These are phyloP conservation scores for Agonum fuliginosum DNA, from an alignment of 2,888 invertebrate species.

Conservation along the genomic window DNA sequence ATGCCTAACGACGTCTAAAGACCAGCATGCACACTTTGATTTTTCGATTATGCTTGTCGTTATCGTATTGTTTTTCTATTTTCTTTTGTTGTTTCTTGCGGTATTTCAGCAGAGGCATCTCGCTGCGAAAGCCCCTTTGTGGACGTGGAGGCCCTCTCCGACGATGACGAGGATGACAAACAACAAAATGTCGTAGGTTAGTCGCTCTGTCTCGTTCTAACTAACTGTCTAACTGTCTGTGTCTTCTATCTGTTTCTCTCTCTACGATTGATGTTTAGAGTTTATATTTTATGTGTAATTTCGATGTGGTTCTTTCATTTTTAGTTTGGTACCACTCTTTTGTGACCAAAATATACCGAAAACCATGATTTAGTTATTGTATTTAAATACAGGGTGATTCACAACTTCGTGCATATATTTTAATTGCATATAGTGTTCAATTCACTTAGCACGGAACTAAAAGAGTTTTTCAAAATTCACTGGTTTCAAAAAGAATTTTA, in stretches of 20 bases:
- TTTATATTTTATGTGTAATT: conserved; percentile 26
- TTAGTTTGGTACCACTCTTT: conserved; percentile 32
- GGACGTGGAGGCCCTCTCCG: conserved; percentile 80
- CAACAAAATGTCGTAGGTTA: conserved; percentile 76
- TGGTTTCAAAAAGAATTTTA: too few species aligned
- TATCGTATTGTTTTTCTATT: conserved; percentile 59
- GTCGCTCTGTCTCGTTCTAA: conserved; percentile 68
- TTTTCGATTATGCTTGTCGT: conserved; percentile 44
- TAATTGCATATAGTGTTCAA: too few species aligned
- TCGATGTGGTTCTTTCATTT: conserved; percentile 5
- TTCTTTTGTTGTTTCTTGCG: conserved; percentile 63
- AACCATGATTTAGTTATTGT: background rate
- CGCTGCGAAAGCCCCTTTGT: conserved; percentile 79
- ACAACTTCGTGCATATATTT: too few species aligned
- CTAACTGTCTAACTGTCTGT: conserved; percentile 42
- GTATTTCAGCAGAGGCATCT: conserved; percentile 64
- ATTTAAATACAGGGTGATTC: too few species aligned
- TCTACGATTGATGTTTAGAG: conserved; percentile 46
- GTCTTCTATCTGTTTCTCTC: conserved; percentile 61
- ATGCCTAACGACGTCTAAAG: conserved; percentile 37
- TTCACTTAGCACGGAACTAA: too few species aligned
- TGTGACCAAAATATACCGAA: background rate
- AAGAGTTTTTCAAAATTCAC: too few species aligned
- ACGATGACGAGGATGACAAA: conserved; percentile 75
- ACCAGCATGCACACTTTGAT: conserved; percentile 52